Base-by-base conservation (phyloP, 1,140 invertebrate genomes). In the Chionoecetes opilio region DNA sequence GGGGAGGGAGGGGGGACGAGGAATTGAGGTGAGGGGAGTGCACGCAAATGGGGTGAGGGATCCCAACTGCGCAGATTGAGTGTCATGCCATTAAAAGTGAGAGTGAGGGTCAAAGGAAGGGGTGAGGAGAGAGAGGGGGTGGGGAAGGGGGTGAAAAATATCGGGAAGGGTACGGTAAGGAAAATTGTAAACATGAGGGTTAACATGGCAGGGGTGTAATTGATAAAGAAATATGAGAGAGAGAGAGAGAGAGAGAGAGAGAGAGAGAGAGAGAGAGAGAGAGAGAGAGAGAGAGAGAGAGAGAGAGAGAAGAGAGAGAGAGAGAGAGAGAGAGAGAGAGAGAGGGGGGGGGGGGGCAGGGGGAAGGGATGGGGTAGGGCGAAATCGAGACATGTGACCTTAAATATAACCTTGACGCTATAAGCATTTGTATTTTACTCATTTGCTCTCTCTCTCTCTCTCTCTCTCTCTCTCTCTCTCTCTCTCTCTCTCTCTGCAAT, bases 391-490 rank as follows among this genome's bases (percentile, higher is more conserved):
- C 46, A 53, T 75, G 63, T 75, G 63, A 75, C 63, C 21, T 75
- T 26, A 75, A 75, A 75, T n/a, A 26, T 75, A 75, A 75, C 63
- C 63, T 75, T 75, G 63, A 75, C 63, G 63, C 63, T n/a, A 14
- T n/a, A 75, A 75, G 63, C 63, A 75, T 75, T 75, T 75, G 63
- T 75, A 75, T 75, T 75, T 75, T 26, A 75, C 63, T n/a, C 63
- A 75, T 75, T 21, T n/a, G 6, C 63, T 21, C 11, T 21, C 11
- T 75, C 63, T 75, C 63, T 75, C 63, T 75, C 63, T 75, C 63
- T 75, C 63, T 17, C 63, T 8, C 63, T 75, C 63, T 75, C 63
- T 75, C 63, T 75, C 63, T n/a, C 63, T 75, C 63, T 63, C 53
- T 63, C 53, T 63, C 53, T 63, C 53, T 63, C 53, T 63, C 53